Percentiles rank a stretch among this genome's conserved stretches.
phyloP scores from a whole-genome alignment of 2,797 vertebrate species.

The Rhinatrema bivittatum region DNA sequence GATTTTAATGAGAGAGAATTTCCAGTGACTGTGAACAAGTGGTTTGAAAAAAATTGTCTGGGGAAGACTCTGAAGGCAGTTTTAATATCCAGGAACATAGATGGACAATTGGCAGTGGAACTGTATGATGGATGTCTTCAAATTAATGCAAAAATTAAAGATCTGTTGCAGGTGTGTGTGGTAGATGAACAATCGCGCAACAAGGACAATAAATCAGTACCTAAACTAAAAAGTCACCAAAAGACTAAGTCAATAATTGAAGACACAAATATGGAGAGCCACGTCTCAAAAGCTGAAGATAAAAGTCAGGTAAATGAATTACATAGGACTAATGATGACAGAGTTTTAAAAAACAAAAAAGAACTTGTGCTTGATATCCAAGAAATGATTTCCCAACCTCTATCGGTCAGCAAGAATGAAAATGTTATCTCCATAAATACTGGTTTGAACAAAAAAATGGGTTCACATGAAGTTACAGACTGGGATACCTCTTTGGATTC shows the following conservation, averaged over 20 bases:
- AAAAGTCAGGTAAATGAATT: background rate
- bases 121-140: constrained; percentile 68
- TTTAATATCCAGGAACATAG: constrained; percentile 53
- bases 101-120: constrained; percentile 71
- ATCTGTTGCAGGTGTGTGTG: constrained; percentile 35
- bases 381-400: no score
- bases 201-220: background rate
- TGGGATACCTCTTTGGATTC: no score
- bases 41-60: constrained; percentile 62
- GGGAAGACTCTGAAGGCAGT: constrained; percentile 63
- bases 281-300: constrained; percentile 14
- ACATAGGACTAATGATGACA: no score
- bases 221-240: background rate
- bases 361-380: no score
- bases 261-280: constrained; percentile 1
- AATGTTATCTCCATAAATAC: no score
- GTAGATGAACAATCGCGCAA: background rate
- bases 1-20: constrained; percentile 48
- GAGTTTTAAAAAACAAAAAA: no score
- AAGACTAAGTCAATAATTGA: constrained; percentile 4
- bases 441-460: no score
- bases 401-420: no score
- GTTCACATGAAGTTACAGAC: no score
- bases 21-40: constrained; percentile 56
- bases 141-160: constrained; percentile 70